Base-by-base conservation (phyloP, 2,113 vertebrate genomes). In the Octodon degus region DNA sequence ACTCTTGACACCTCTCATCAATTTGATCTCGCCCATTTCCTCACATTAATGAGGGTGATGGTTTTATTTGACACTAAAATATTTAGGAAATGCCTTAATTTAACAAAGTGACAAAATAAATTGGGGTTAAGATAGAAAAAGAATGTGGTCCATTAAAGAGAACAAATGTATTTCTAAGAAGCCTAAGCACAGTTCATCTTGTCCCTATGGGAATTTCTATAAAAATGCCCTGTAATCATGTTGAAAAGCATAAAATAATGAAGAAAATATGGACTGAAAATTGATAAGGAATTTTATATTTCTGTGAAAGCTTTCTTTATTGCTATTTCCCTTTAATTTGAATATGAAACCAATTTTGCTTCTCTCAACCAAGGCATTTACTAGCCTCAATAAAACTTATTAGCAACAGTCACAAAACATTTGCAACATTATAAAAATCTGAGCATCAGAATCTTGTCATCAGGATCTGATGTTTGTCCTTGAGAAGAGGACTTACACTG, bases 21-120 rank as follows among this genome's bases (percentile, higher is more conserved):
- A 92, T 95, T 96, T 95, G 85, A 96, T 97, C 76, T 94, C 85
- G 96, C 47, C 92, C 90, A 96, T 97, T 98, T 97, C 90, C 95
- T 95, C 32, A 95, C 79, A 85, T 77, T 97, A 97, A 97, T 96
- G 92, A 97, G 27, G 87, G 70, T 97, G 91, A 96, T 94, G 53
- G 87, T 88, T 95, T 96, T 97, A 95, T 96, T 94, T 93, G 91
- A 97, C 95, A 96, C 81, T 96, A 95, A 97, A 96, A 93, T 97
- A 96, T 91, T 96, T 94, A 94, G 91, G 60, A 96, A 98, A 97
- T 95, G 62, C 81, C 20, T 96, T 97, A 94, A 97, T 98, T 62
- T 97, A 95, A 89, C 84, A 96, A 60, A 80, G 76, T 96, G 94
- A 94, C 81, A 96, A 92, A 87, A 94, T 87, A 94, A 94, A 97